Conservation (phyloP, 2,113 vertebrate genomes). For the Lepus europaeus region DNA sequence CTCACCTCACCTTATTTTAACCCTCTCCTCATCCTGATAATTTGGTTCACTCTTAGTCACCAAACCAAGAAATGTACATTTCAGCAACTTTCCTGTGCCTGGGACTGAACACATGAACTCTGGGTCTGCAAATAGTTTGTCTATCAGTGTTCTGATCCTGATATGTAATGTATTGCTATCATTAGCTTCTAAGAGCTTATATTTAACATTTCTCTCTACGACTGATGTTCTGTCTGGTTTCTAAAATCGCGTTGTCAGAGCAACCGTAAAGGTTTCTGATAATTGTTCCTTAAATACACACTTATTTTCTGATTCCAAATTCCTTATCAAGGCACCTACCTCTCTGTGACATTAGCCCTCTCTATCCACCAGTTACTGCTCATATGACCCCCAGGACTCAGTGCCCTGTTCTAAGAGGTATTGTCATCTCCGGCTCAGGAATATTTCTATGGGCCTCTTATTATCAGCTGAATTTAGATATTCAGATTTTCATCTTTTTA, state of each 20-base stretch:
- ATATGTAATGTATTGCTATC: background rate
- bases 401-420: background rate
- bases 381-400: background rate
- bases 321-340: background rate
- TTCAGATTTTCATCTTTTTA: background rate
- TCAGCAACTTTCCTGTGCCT: background rate
- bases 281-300: background rate
- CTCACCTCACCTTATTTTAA: background rate
- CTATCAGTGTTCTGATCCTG: background rate
- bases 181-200: background rate
- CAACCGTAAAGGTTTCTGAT: background rate
- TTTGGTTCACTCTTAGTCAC: too few relatives aligned
- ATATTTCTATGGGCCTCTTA: background rate
- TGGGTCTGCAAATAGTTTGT: background rate
- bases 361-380: background rate
- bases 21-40: background rate
- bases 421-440: background rate
- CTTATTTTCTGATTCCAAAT: background rate
- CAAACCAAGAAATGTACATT: background rate
- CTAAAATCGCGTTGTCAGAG: conserved; percentile 18
- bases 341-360: background rate
- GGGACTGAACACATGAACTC: background rate
- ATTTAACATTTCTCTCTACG: background rate
- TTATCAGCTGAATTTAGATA: background rate
- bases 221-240: background rate